Conservation (phyloP, 1,140 invertebrate species). For the Zaprionus africanus region DNA sequence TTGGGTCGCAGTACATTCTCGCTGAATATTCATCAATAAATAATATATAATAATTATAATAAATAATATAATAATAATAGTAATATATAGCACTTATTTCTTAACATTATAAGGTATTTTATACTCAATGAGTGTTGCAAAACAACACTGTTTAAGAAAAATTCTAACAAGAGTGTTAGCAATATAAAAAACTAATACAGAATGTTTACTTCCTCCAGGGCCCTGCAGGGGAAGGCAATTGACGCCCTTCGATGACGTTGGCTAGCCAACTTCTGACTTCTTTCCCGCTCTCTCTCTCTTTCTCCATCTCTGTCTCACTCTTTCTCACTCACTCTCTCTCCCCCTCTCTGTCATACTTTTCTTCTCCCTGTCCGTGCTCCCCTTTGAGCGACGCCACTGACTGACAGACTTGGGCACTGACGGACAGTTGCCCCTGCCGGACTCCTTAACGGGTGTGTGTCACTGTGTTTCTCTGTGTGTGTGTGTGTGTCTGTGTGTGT, state of each 20-base stretch:
- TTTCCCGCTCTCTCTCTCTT: neutral
- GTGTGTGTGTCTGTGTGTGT: neutral
- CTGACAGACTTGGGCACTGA: constrained; percentile 16
- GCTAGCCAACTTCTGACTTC: neutral
- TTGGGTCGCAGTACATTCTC: no score
- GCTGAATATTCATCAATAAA: no score
- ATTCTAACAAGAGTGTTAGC: neutral
- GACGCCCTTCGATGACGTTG: neutral
- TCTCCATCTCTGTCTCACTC: no score
- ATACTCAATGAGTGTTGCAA: neutral
- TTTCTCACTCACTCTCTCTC: no score
- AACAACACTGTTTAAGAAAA: neutral
- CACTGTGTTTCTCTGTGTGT: no score
- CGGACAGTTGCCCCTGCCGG: constrained; percentile 6
- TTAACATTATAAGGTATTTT: neutral
- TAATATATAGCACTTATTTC: no score
- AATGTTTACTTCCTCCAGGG: neutral
- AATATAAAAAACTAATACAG: neutral
- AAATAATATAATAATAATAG: no score
- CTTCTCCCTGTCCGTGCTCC: no score
- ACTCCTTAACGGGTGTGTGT: neutral
- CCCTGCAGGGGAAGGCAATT: neutral
- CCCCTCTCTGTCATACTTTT: no score
- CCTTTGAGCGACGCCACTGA: neutral
- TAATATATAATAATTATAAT: no score